A percentile compares a stretch with the other conserved stretches of the same genome.
These are phyloP conservation scores for Pangasius djambal DNA, from an alignment of 2,797 vertebrate species.

Conservation along the genomic window DNA sequence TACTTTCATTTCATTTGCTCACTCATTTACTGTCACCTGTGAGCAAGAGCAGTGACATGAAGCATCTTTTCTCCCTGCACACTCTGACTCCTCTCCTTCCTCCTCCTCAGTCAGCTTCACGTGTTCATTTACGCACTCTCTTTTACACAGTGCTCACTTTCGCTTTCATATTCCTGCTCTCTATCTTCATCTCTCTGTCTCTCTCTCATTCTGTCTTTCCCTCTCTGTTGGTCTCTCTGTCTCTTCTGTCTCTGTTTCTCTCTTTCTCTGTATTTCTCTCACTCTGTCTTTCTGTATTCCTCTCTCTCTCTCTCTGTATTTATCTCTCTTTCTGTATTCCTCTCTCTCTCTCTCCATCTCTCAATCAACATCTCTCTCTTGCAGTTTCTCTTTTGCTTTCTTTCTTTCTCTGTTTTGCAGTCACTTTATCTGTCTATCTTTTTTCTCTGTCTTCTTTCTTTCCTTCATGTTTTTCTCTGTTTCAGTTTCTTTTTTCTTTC, in stretches of 20 bases:
- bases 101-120: neutral
- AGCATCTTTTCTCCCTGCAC: neutral
- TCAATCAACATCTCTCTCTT: neutral
- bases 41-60: neutral
- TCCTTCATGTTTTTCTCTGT: constrained; percentile 34
- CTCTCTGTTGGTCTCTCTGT: neutral
- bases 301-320: constrained; percentile 8
- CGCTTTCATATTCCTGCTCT: neutral
- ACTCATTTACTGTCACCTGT: neutral
- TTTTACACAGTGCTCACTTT: constrained; percentile 36
- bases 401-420: neutral
- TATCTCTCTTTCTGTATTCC: neutral
- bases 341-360: neutral
- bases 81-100: neutral
- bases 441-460: neutral
- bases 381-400: neutral
- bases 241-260: neutral
- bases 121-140: constrained; percentile 61
- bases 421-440: neutral
- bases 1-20: neutral
- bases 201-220: neutral
- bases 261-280: neutral
- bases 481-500: neutral
- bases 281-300: constrained; percentile 19
- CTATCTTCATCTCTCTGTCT: neutral